phyloP scores from a whole-genome alignment of 53 echinoderm and acorn worm genomes.

The Echinarachnius parma region DNA sequence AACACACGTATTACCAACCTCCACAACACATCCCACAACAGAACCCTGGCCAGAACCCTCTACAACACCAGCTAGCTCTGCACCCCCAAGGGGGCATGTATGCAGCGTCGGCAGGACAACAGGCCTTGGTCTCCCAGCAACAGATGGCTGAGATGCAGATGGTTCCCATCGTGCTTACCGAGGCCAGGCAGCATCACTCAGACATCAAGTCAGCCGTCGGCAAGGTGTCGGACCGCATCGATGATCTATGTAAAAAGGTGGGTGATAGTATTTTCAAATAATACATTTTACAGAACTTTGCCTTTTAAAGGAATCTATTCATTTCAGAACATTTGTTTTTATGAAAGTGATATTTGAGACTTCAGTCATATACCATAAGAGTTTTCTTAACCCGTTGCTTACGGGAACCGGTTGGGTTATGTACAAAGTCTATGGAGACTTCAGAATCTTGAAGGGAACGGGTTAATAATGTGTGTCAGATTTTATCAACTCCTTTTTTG shows the following conservation, averaged over 20 bases:
- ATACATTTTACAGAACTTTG: no score
- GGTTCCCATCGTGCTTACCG: conserved; percentile 68
- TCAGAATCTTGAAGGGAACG: no score
- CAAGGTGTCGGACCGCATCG: conserved; percentile 78
- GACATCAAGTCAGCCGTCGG: conserved; percentile 76
- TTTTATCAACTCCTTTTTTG: no score
- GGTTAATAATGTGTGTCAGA: no score
- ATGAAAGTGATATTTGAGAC: no score
- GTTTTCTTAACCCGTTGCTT: no score
- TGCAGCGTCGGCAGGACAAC: conserved; percentile 24
- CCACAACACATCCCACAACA: conserved; percentile 50
- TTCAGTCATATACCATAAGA: no score
- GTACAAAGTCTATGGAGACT: no score
- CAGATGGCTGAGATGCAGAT: conserved; percentile 47
- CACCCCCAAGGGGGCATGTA: neutral
- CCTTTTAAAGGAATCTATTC: no score
- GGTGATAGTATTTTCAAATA: neutral
- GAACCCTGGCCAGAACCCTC: conserved; percentile 55
- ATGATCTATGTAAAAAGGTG: conserved; percentile 73
- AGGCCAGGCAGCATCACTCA: conserved; percentile 86
- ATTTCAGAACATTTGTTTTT: no score
- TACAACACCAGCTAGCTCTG: conserved; percentile 46
- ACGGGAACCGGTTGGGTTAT: no score
- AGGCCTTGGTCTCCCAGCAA: conserved; percentile 49
- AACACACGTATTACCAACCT: conserved; percentile 53